phyloP scores from a whole-genome alignment of 2,888 invertebrate genomes.

The Anoncus sp. region DNA sequence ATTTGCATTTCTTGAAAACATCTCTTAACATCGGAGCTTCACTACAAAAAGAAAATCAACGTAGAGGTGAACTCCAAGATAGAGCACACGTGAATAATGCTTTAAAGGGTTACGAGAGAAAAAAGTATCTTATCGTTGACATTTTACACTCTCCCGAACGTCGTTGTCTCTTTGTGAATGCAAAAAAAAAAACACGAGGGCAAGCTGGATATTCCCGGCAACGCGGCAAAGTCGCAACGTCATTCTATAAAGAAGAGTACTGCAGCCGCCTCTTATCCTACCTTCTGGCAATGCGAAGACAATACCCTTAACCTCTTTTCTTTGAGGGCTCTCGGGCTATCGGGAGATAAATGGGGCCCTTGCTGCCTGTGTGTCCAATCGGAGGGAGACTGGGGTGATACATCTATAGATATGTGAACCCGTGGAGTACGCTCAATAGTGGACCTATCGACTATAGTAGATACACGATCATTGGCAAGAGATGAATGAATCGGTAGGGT shows the following conservation, averaged over 20 bases:
- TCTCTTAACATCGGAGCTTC: neutral
- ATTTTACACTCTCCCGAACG: neutral
- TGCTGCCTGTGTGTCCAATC: neutral
- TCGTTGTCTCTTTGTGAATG: slow-evolving; percentile 12
- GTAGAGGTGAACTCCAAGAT: slow-evolving; percentile 29
- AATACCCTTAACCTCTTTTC: slow-evolving; percentile 60
- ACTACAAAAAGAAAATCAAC: slow-evolving; percentile 26
- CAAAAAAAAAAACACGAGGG: slow-evolving; percentile 34
- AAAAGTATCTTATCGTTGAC: slow-evolving; percentile 33
- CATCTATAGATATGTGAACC: slow-evolving; percentile 22
- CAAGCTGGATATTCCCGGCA: neutral
- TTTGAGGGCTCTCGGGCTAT: slow-evolving; percentile 45
- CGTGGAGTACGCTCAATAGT: no score
- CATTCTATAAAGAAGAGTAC: slow-evolving; percentile 45
- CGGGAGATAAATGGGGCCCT: slow-evolving; percentile 55
- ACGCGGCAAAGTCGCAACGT: slow-evolving; percentile 35
- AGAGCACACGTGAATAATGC: slow-evolving; percentile 27
- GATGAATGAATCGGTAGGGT: neutral
- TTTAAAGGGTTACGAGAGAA: slow-evolving; percentile 14
- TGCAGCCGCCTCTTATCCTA: neutral
- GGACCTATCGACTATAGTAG: slow-evolving; percentile 22
- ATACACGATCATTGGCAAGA: neutral
- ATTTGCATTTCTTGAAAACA: neutral
- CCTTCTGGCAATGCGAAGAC: slow-evolving; percentile 43
- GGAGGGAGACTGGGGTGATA: neutral